Conservation (phyloP, 2,113 vertebrate species). For the Stomatorhinus ivindoensis region DNA sequence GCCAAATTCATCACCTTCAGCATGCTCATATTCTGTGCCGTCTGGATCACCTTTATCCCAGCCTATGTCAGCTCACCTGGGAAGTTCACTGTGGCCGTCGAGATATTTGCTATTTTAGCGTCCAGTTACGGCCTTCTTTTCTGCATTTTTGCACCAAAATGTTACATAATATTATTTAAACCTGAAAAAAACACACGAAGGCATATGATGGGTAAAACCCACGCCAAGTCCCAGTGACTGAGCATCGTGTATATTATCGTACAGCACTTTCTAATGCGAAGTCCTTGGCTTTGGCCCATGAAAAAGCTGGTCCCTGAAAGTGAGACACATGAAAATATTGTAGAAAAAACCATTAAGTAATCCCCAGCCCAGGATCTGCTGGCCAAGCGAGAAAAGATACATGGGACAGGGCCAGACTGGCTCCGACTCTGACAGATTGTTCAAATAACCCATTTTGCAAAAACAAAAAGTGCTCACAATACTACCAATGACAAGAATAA, state of each 20-base stretch:
- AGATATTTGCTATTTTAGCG: constrained; percentile 64
- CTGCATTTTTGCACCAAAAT: constrained; percentile 61
- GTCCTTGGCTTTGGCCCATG: background rate
- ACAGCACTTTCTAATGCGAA: background rate
- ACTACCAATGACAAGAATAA: background rate
- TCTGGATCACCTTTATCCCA: constrained; percentile 58
- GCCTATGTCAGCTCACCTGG: constrained; percentile 65
- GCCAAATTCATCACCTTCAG: too few species aligned
- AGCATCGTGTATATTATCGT: background rate
- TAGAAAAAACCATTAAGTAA: background rate
- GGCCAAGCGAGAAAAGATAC: background rate
- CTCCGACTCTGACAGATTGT: background rate
- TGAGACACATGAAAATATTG: background rate
- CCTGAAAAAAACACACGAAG: constrained; percentile 57
- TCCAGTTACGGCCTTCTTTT: constrained; percentile 59
- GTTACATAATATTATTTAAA: constrained; percentile 57
- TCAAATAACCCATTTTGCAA: background rate
- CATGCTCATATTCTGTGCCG: constrained; percentile 26
- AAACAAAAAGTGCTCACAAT: background rate
- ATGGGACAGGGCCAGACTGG: too few species aligned
- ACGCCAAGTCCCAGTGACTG: background rate
- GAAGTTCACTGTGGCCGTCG: constrained; percentile 63
- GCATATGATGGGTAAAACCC: constrained; percentile 46
- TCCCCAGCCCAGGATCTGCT: background rate
- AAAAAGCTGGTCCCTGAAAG: background rate